Evolutionary conservation across 1,140 invertebrate genomes (phyloP).

Genomic region (Habropoda laboriosa): DNA sequence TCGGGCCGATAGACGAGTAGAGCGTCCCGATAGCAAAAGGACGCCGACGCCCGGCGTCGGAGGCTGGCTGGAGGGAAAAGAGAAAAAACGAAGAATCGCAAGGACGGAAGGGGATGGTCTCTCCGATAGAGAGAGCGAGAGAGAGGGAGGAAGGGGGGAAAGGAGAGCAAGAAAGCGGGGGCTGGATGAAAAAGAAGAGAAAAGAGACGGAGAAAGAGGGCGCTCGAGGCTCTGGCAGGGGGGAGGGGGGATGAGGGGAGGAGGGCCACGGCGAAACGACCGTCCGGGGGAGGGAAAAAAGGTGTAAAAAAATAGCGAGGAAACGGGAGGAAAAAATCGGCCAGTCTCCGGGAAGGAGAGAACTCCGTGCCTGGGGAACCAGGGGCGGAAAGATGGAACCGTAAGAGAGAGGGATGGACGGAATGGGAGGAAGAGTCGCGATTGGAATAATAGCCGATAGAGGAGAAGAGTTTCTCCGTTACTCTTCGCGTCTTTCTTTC

Average conservation of each 20-base stretch:
- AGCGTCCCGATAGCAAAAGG: conserved; percentile 73
- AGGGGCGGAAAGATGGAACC: conserved; percentile 58
- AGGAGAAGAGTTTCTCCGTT: background rate
- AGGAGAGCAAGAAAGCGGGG: conserved; percentile 43
- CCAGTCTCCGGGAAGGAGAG: conserved; percentile 67
- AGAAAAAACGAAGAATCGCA: conserved; percentile 68
- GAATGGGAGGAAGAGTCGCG: conserved; percentile 51
- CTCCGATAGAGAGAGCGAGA: conserved; percentile 45
- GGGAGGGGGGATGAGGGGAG: background rate
- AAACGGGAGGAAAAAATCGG: conserved; percentile 78
- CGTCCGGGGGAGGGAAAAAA: conserved; percentile 59
- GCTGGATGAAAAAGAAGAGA: conserved; percentile 31
- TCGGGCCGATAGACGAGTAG: conserved; percentile 69
- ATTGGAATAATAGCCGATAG: conserved; percentile 24
- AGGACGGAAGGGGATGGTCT: conserved; percentile 60
- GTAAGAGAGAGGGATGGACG: conserved; percentile 55
- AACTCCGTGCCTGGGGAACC: conserved; percentile 61
- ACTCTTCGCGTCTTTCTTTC: no score
- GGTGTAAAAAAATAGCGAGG: conserved; percentile 79
- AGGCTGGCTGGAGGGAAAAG: conserved; percentile 61
- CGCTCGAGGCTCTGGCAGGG: conserved; percentile 46
- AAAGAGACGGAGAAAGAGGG: conserved; percentile 43
- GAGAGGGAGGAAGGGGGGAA: background rate
- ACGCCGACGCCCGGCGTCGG: conserved; percentile 69
- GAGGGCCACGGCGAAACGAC: conserved; percentile 43